These are phyloP conservation scores for Margarornis squamiger DNA, from an alignment of 2,797 vertebrate species.

Conservation along the genomic window DNA sequence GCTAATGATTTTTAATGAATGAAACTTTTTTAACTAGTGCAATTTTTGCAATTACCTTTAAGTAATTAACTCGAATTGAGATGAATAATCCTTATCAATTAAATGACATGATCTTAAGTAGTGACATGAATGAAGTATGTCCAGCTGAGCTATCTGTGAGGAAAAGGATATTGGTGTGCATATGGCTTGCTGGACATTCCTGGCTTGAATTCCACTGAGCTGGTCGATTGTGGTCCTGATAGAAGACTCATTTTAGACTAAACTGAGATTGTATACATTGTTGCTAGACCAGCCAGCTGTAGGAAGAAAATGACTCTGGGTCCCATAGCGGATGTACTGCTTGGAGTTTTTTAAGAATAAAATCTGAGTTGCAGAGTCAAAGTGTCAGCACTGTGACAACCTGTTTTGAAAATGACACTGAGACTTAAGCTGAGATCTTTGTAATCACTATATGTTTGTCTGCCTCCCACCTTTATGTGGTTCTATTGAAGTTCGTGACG, in stretches of 20 bases:
- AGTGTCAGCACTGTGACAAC: neutral
- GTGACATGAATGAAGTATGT: neutral
- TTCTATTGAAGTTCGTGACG: neutral
- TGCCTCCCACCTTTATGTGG: neutral
- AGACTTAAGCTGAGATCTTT: neutral
- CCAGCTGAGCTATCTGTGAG: neutral
- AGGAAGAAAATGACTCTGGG: neutral
- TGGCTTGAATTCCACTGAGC: neutral
- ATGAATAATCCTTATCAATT: neutral
- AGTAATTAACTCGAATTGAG: neutral
- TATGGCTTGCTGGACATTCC: neutral
- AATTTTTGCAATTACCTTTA: neutral
- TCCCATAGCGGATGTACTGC: neutral
- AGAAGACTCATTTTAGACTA: neutral
- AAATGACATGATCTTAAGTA: neutral
- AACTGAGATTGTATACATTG: neutral
- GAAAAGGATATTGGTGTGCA: neutral
- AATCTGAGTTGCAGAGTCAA: neutral
- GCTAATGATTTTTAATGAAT: neutral
- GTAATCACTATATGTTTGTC: neutral
- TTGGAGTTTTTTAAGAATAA: neutral
- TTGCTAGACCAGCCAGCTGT: neutral
- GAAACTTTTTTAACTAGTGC: neutral
- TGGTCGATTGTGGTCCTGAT: neutral
- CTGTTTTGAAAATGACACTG: neutral